Evolutionary conservation across 2,113 vertebrate species (phyloP).

Genomic region (Vimba vimba): DNA sequence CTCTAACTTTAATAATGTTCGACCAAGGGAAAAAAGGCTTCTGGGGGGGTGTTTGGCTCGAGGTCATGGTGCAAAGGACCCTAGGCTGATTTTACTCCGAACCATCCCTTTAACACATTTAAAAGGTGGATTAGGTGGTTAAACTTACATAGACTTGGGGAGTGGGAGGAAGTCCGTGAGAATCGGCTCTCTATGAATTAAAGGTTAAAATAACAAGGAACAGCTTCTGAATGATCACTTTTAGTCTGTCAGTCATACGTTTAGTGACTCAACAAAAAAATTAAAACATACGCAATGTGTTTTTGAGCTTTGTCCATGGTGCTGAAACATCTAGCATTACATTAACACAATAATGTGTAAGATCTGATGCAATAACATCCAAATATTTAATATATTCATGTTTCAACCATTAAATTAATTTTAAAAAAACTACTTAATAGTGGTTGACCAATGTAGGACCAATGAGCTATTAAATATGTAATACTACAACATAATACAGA

Average conservation of each 20-base stretch:
- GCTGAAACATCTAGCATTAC: not conserved
- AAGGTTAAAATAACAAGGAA: conserved; percentile 51
- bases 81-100: too few relatives aligned
- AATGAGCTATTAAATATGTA: not conserved
- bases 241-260: conserved; percentile 25
- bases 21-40: too few relatives aligned
- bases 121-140: conserved; percentile 60
- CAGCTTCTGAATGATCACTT: conserved; percentile 52
- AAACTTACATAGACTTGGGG: conserved; percentile 87
- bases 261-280: not conserved
- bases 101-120: not conserved
- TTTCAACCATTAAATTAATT: not conserved
- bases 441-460: not conserved
- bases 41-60: too few relatives aligned
- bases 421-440: not conserved
- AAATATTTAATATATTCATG: not conserved
- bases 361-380: not conserved
- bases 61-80: too few relatives aligned
- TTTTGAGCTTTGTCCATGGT: conserved; percentile 1
- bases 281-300: not conserved
- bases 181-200: conserved; percentile 78
- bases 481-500: too few relatives aligned
- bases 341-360: not conserved
- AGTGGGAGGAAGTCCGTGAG: conserved; percentile 86
- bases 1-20: too few relatives aligned